Percentiles rank a stretch among this genome's conserved stretches.
These are phyloP conservation scores for Scaptomyza cyrtandrae DNA, from an alignment of 2,888 invertebrate species.

Conservation along the genomic window DNA sequence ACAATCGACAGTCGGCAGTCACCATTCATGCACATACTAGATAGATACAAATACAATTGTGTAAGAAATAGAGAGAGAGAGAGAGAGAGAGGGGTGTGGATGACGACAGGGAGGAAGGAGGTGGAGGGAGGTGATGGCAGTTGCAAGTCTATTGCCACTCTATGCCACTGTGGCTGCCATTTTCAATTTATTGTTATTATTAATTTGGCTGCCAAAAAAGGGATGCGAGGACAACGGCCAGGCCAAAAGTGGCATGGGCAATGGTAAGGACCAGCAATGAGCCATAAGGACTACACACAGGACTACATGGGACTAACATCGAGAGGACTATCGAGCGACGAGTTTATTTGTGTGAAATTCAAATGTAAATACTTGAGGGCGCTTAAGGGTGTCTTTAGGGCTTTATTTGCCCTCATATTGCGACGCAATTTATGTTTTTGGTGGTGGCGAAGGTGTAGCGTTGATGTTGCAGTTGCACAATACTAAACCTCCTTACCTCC, in stretches of 20 bases:
- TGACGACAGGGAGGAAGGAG: not conserved
- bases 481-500: constrained; percentile 15
- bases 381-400: constrained; percentile 81
- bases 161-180: constrained; percentile 67
- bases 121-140: too few species aligned
- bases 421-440: constrained; percentile 48
- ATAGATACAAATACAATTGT: constrained; percentile 43
- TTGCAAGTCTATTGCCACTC: constrained; percentile 44
- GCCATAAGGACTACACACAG: constrained; percentile 14
- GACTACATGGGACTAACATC: constrained; percentile 15
- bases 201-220: constrained; percentile 77
- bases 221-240: constrained; percentile 53
- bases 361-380: constrained; percentile 78
- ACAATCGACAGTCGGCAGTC: constrained; percentile 28
- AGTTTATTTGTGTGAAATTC: constrained; percentile 80
- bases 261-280: constrained; percentile 3
- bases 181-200: constrained; percentile 80
- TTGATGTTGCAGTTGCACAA: constrained; percentile 44
- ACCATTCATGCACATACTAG: not conserved
- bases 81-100: not conserved
- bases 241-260: constrained; percentile 5
- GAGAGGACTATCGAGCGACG: constrained; percentile 49
- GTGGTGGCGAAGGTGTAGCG: constrained; percentile 39
- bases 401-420: constrained; percentile 72
- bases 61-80: too few species aligned